Percentiles rank a stretch among this genome's conserved stretches.
phyloP scores from a whole-genome alignment of 2,113 vertebrate species.

The Sorex araneus region DNA sequence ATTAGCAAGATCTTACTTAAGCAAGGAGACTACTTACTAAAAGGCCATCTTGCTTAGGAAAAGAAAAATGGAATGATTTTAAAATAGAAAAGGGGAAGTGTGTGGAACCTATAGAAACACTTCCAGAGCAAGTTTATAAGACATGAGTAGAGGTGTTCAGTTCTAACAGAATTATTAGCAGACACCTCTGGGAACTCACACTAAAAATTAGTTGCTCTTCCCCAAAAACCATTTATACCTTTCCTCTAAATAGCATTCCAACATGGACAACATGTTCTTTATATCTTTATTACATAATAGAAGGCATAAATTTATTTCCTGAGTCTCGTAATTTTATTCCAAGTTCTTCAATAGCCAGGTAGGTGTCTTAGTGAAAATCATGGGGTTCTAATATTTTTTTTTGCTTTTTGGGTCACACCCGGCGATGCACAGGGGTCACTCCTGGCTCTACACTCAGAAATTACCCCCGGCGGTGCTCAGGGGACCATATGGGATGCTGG shows the following conservation, averaged over 20 bases:
- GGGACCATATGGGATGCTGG: no score
- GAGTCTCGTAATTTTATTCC: background rate
- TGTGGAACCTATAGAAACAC: background rate
- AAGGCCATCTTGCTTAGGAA: background rate
- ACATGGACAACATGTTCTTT: background rate
- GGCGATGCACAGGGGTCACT: no score
- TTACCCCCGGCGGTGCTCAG: no score
- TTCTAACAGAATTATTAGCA: background rate
- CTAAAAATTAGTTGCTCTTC: background rate
- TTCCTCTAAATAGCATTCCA: background rate
- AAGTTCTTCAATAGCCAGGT: background rate
- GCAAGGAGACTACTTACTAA: no score
- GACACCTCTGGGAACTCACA: background rate
- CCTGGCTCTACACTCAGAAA: no score
- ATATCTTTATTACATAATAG: background rate
- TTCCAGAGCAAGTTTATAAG: background rate
- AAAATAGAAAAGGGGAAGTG: background rate
- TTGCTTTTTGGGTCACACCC: no score
- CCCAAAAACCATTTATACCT: background rate
- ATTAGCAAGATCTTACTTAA: background rate
- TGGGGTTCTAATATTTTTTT: background rate
- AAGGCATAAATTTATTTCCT: background rate
- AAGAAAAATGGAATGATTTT: background rate
- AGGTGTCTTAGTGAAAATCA: constrained; percentile 3
- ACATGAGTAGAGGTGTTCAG: background rate